phyloP scores from a whole-genome alignment of 2,797 vertebrate species.

The Rhinoraja longicauda region DNA sequence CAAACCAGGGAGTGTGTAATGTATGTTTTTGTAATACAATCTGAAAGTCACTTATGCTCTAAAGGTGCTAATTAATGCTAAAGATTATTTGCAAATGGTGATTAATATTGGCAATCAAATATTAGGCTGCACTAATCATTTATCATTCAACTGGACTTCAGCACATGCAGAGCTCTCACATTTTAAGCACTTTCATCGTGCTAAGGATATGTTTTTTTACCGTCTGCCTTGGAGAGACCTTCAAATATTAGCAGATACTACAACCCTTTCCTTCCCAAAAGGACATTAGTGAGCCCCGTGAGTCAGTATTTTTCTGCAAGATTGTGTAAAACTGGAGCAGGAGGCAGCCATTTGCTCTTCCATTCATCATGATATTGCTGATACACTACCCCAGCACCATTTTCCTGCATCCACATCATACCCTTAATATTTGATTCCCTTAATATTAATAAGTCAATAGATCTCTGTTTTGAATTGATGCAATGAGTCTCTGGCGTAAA shows the following conservation, averaged over 20 bases:
- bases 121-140: neutral
- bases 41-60: neutral
- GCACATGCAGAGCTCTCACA: neutral
- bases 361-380: too few relatives aligned
- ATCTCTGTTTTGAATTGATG: too few relatives aligned
- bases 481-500: too few relatives aligned
- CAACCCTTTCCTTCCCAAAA: neutral
- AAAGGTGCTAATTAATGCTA: neutral
- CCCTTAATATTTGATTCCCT: too few relatives aligned
- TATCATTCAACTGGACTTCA: neutral
- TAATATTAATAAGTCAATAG: too few relatives aligned
- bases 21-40: neutral
- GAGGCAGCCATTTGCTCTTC: too few relatives aligned
- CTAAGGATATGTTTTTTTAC: neutral
- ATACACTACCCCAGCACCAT: too few relatives aligned
- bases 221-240: neutral
- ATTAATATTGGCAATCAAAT: neutral
- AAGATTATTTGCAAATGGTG: neutral
- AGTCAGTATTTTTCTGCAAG: too few relatives aligned
- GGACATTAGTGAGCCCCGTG: too few relatives aligned
- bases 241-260: neutral
- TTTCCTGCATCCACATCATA: too few relatives aligned
- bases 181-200: neutral
- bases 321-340: too few relatives aligned
- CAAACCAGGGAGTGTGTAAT: neutral